Conservation (phyloP, 2,888 invertebrate species). For the Idaea biselata region DNA sequence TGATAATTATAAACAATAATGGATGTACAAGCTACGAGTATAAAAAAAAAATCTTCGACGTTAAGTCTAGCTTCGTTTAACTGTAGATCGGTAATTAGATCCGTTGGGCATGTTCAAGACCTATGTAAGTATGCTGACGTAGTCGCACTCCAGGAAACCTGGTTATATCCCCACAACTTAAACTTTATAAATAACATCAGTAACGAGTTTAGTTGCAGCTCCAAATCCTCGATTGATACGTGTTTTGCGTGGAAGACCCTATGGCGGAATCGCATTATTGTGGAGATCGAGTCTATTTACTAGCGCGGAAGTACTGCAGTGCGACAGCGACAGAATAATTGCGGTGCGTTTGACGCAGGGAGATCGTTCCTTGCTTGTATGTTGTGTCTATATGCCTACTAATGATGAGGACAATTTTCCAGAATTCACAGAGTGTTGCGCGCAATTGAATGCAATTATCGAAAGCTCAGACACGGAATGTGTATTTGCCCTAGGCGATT, state of each 20-base stretch:
- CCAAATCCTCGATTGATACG: slow-evolving; percentile 21
- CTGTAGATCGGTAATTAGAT: slow-evolving; percentile 11
- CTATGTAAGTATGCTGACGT: slow-evolving; percentile 15
- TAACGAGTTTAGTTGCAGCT: slow-evolving; percentile 15
- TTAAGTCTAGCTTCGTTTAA: slow-evolving; percentile 7
- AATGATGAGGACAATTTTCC: slow-evolving; percentile 24
- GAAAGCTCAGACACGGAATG: slow-evolving; percentile 13
- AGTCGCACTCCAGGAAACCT: slow-evolving; percentile 22
- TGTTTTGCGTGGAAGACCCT: slow-evolving; percentile 18
- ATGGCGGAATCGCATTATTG: slow-evolving; percentile 21
- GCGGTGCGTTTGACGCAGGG: neutral
- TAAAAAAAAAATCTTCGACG: neutral
- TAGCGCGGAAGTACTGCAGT: slow-evolving; percentile 11
- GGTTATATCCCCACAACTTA: slow-evolving; percentile 21
- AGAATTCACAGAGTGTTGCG: slow-evolving; percentile 26
- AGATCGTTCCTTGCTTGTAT: slow-evolving; percentile 16
- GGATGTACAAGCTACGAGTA: neutral
- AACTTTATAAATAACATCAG: slow-evolving; percentile 14
- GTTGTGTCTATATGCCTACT: slow-evolving; percentile 32
- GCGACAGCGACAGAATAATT: slow-evolving; percentile 6
- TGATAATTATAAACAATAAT: too few relatives aligned
- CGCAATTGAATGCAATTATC: slow-evolving; percentile 24
- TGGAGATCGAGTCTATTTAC: slow-evolving; percentile 19
- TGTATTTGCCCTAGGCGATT: slow-evolving; percentile 24
- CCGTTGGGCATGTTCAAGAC: slow-evolving; percentile 6